phyloP scores from a whole-genome alignment of 2,888 invertebrate species.

The Nephrotoma guestfalica region DNA sequence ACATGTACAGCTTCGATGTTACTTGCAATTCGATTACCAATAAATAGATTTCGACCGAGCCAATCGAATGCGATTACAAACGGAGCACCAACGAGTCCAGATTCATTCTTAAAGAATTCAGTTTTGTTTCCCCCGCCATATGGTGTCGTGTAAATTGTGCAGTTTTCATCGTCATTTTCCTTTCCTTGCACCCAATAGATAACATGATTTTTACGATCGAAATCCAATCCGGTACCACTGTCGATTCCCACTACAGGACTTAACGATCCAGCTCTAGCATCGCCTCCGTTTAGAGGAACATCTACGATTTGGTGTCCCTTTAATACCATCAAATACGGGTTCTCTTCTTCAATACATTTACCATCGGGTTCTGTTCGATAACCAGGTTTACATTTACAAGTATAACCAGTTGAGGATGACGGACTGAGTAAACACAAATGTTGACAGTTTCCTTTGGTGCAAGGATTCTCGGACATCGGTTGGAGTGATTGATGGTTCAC shows the following conservation, averaged over 20 bases:
- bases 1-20: conserved; percentile 81
- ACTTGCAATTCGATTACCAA: conserved; percentile 78
- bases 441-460: conserved; percentile 57
- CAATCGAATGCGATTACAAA: conserved; percentile 91
- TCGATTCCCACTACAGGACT: conserved; percentile 80
- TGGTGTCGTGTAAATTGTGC: conserved; percentile 71
- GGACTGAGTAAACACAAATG: conserved; percentile 89
- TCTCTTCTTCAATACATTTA: conserved; percentile 69
- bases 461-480: conserved; percentile 64
- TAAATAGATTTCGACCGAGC: conserved; percentile 87
- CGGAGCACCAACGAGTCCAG: conserved; percentile 82
- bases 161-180: conserved; percentile 65
- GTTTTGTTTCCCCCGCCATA: conserved; percentile 74
- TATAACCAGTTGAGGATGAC: conserved; percentile 48
- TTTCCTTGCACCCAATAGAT: conserved; percentile 80
- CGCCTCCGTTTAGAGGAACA: conserved; percentile 58
- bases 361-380: conserved; percentile 52
- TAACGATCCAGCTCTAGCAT: conserved; percentile 61
- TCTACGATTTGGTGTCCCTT: conserved; percentile 83
- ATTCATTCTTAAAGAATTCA: conserved; percentile 64
- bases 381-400: conserved; percentile 87
- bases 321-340: conserved; percentile 78
- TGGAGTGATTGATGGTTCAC: conserved; percentile 92
- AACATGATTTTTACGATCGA: conserved; percentile 69
- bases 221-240: conserved; percentile 80